Conservation (phyloP, 1,140 invertebrate species). For the Drosophila saltans region DNA sequence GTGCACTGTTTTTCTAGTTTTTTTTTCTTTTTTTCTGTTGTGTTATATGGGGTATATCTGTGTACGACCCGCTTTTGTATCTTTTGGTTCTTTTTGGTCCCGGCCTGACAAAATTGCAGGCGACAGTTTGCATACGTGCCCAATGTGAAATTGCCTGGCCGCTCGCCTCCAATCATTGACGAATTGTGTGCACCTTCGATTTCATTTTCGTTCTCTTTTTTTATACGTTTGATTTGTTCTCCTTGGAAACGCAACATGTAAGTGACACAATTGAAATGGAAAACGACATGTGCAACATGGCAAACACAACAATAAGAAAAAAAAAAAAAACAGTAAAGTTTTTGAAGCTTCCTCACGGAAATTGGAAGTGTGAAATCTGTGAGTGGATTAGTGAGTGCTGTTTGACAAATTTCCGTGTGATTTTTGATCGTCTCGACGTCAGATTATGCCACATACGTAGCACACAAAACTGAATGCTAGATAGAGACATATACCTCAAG, state of each 20-base stretch:
- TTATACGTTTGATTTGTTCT: too few relatives aligned
- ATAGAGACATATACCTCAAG: neutral
- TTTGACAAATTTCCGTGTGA: conserved; percentile 57
- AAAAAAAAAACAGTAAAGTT: conserved; percentile 54
- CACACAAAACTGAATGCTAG: conserved; percentile 16
- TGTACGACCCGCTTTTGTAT: neutral
- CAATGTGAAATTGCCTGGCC: conserved; percentile 76
- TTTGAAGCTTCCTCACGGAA: conserved; percentile 65
- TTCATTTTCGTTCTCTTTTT: neutral
- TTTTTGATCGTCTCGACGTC: conserved; percentile 58
- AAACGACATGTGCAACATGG: conserved; percentile 65
- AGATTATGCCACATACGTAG: conserved; percentile 47
- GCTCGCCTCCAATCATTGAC: conserved; percentile 71
- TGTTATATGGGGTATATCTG: neutral
- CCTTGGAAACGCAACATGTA: conserved; percentile 63
- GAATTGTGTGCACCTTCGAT: conserved; percentile 18
- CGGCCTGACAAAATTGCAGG: conserved; percentile 64
- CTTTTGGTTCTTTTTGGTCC: conserved; percentile 31
- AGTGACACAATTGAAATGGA: conserved; percentile 79
- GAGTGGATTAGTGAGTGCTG: conserved; percentile 53
- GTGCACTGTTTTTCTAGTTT: conserved; percentile 30
- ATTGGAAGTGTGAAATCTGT: conserved; percentile 74
- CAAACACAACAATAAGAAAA: conserved; percentile 58
- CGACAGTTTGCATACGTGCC: conserved; percentile 77
- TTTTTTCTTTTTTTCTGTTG: conserved; percentile 1